Evolutionary conservation across 2,797 vertebrate species (phyloP), one percentile per base, ranked within the genome.

Genomic region (Antennarius maculatus): DNA sequence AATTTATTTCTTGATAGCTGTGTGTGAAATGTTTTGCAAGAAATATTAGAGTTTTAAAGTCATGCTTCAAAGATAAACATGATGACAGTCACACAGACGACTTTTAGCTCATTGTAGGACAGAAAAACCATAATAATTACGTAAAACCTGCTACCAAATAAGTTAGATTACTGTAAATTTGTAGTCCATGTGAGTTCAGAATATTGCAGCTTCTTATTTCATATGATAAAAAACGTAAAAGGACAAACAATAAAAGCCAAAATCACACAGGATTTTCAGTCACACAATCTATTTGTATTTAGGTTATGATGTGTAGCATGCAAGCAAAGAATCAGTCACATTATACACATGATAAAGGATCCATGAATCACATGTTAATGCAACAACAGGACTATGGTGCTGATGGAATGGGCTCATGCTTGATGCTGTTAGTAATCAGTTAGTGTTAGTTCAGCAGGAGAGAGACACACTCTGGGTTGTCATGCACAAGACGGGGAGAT

Each of bases 401-500:
- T 0, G 42, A 64, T 66, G 65, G 47, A 58, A 74, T 47, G 65
- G 27, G 39, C 18, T 55, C 78, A 75, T 15, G 50, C 34, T 37
- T 18, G 52, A 37, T 34, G 54, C 31, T 18, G 74, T 86, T 83
- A 88, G 79, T 77, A 14, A 14, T 49, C n/a, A 0, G 63, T 79
- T 74, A 78, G 69, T 37, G 68, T 28, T 3, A 47, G 56, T 10
- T 17, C 46, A 47, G 64, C 48, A 15, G 31, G n/a, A 46, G 39
- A 52, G 55, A 52, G 42, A 62, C 53, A 52, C 56, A 58, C 46
- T 23, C 29, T 0, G 64, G 54, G 47, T 49, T 57, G 9, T 66
- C 82, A 84, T 85, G 87, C 83, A 82, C 17, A 54, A 64, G 28
- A 79, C 65, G 80, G 45, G 47, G n/a, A 72, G 69, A 70, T 60